Evolutionary conservation across 35 echinoderm and acorn worm species (phyloP), one percentile per base, ranked within the genome.

Genomic region (Eucidaris tribuloides): DNA sequence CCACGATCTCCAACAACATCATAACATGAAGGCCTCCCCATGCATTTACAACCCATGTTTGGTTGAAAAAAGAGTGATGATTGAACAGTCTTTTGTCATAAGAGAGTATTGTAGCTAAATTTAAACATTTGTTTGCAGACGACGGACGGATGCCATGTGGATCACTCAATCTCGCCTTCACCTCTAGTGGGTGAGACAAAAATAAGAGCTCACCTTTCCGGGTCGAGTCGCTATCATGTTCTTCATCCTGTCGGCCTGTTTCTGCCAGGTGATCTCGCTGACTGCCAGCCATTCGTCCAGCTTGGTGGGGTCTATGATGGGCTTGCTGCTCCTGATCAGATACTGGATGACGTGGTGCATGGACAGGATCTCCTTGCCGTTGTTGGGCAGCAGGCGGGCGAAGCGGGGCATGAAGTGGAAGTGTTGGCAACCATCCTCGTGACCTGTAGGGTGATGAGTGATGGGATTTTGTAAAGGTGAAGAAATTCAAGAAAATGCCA

Each of bases 371-470:
- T 99, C 96, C 48, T 90, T 99, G 22, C 96, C 96, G 46, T 93
- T 99, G 90, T 93, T 92, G 6, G 96, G 96, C 18, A 99, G 71
- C 2, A 79, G 70, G 39, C 96, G 87, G 20, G 90, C 90, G 87
- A 99, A 99, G 11, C 96, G 62, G 0, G 96, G 96, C 96, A 99
- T 93, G 79, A 99, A 93, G 50, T 99, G 90, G 68, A 90, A 99
- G 18, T 66, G 70, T 4, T 84, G 82, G 71, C 96, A 93, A 5
- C 93, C 93, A 32, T 72, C 81, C 18, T 45, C 41, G 45, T 66
- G 84, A 28, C 82, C 85, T 49, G 31, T 9, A 48, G 42, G 34
- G 46, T 55, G 3, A 81, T 79, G n/a, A 34, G 15, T 39, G n/a
- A n/a, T n/a, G n/a, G n/a, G n/a, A n/a, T n/a, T n/a, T n/a, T n/a